These are phyloP conservation scores for Notarius lentiginosus DNA, from an alignment of 2,113 vertebrate species.

Conservation along the genomic window DNA sequence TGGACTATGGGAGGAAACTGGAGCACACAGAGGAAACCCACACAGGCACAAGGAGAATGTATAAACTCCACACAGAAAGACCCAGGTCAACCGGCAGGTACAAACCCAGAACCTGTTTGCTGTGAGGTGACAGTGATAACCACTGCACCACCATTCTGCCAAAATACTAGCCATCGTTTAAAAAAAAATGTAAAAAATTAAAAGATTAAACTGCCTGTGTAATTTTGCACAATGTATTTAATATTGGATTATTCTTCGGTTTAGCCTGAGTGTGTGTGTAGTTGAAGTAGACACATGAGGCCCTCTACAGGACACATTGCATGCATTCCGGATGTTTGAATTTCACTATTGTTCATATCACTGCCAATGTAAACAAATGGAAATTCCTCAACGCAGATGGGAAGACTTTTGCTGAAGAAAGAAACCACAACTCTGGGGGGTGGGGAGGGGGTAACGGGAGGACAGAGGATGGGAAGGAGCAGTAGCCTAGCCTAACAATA, in stretches of 20 bases:
- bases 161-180: no score
- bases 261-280: background rate
- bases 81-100: no score
- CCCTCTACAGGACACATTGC: constrained; percentile 23
- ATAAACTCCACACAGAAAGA: no score
- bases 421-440: background rate
- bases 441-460: fast-evolving
- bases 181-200: no score
- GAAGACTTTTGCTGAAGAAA: background rate
- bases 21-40: no score
- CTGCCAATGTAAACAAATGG: background rate
- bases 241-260: background rate
- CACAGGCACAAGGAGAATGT: no score
- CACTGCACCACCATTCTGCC: no score
- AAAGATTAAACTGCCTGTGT: background rate
- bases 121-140: no score
- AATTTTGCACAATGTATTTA: background rate
- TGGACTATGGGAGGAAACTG: no score
- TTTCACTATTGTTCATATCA: background rate
- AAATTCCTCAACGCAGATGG: background rate
- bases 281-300: background rate
- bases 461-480: no score
- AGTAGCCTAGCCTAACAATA: no score
- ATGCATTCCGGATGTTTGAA: background rate
- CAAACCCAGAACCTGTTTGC: no score